Evolutionary conservation across 2,888 invertebrate genomes (phyloP).

Genomic region (Drosophila niveifrons): DNA sequence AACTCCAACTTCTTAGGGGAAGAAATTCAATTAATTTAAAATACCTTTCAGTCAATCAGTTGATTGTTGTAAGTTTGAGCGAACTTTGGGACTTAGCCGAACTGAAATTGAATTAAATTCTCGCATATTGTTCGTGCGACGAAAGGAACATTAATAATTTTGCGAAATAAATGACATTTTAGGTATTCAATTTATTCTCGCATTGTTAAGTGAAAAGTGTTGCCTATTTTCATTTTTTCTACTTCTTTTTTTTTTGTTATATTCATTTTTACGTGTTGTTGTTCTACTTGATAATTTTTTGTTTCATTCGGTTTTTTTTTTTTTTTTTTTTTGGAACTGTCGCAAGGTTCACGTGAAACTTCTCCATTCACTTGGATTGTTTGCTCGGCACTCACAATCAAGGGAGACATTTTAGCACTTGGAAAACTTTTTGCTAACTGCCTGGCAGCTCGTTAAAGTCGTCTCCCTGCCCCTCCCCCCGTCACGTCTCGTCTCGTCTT

Average conservation of each 20-base stretch:
- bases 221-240: constrained; percentile 36
- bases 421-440: constrained; percentile 32
- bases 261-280: background rate
- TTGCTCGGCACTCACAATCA: constrained; percentile 30
- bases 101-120: background rate
- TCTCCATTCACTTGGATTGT: constrained; percentile 16
- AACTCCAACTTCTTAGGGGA: background rate
- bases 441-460: constrained; percentile 50
- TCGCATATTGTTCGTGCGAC: background rate
- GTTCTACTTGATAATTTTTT: background rate
- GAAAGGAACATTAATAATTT: constrained; percentile 12
- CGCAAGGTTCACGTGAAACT: constrained; percentile 13
- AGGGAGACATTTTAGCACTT: constrained; percentile 33
- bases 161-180: constrained; percentile 1
- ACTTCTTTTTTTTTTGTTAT: background rate
- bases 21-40: background rate
- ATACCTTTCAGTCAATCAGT: background rate
- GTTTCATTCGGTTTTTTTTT: too few species aligned
- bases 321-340: constrained; percentile 10
- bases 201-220: constrained; percentile 35
- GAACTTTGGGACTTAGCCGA: background rate
- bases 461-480: background rate
- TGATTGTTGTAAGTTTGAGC: constrained; percentile 2
- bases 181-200: constrained; percentile 21
- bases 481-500: too few species aligned